Conservation (phyloP, 2,797 vertebrate species). For the Falco columbarius region DNA sequence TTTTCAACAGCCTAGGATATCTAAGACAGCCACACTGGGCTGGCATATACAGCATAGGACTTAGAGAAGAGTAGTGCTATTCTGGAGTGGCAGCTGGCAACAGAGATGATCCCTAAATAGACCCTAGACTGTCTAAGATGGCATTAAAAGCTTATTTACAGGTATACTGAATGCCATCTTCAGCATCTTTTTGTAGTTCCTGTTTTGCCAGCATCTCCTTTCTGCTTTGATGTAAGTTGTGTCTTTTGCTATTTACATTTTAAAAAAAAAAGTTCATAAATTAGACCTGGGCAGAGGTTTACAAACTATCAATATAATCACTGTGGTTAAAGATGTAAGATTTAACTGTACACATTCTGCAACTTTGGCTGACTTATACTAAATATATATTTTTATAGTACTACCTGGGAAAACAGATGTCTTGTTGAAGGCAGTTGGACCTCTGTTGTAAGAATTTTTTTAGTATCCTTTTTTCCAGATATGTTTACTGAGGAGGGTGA, state of each 20-base stretch:
- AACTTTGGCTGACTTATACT: not conserved
- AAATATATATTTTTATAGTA: not conserved
- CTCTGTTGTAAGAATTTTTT: not conserved
- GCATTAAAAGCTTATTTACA: conserved; percentile 23
- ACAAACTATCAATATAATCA: not conserved
- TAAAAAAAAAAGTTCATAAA: not conserved
- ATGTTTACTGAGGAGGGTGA: not conserved
- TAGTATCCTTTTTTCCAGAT: not conserved
- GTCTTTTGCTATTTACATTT: not conserved
- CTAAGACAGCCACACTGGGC: not conserved
- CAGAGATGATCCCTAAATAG: conserved; percentile 18
- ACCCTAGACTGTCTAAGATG: conserved; percentile 25
- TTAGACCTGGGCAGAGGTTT: not conserved
- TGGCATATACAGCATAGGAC: not conserved
- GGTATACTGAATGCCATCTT: not conserved
- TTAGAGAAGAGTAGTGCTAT: not conserved
- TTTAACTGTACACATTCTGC: not conserved
- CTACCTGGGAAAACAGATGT: not conserved
- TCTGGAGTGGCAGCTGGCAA: not conserved
- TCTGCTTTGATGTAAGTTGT: not conserved
- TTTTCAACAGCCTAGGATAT: not conserved
- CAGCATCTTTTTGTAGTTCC: not conserved
- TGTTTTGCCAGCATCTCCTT: not conserved
- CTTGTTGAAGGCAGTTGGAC: not conserved
- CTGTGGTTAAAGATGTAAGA: not conserved